phyloP scores from a whole-genome alignment of 2,797 vertebrate species.

The Microctenopoma stevenorrisi region DNA sequence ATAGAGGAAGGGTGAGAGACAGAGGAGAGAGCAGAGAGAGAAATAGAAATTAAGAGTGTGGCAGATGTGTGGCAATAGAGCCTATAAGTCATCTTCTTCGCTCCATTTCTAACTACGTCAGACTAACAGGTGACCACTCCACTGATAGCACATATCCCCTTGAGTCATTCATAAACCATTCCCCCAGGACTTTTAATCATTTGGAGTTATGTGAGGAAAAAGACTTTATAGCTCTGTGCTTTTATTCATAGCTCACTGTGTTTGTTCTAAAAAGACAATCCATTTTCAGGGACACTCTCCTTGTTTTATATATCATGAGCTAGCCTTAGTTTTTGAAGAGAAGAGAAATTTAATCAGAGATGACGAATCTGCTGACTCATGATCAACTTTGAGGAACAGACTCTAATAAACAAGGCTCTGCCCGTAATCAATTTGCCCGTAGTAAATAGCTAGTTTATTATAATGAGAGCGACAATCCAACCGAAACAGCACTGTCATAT shows the following conservation, averaged over 20 bases:
- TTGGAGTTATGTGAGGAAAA: constrained; percentile 39
- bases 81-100: constrained; percentile 21
- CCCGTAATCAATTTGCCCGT: constrained; percentile 72
- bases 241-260: constrained; percentile 17
- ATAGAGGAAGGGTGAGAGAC: constrained; percentile 27
- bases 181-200: constrained; percentile 42
- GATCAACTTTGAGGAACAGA: constrained; percentile 53
- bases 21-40: constrained; percentile 27
- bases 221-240: constrained; percentile 9
- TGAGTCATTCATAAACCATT: constrained; percentile 46
- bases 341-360: constrained; percentile 41
- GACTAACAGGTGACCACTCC: constrained; percentile 44
- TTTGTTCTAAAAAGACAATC: constrained; percentile 50
- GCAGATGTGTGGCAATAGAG: constrained; percentile 39
- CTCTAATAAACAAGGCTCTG: constrained; percentile 71
- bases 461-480: constrained; percentile 60
- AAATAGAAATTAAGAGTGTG: constrained; percentile 34
- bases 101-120: constrained; percentile 25
- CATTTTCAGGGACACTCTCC: constrained; percentile 33
- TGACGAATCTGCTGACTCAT: constrained; percentile 66
- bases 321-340: constrained; percentile 30
- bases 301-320: constrained; percentile 56
- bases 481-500: constrained; percentile 64
- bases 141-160: constrained; percentile 31
- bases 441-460: constrained; percentile 66